Percentiles rank a stretch among this genome's conserved stretches.
phyloP scores from a whole-genome alignment of 2,113 vertebrate genomes.

The Festucalex cinctus region DNA sequence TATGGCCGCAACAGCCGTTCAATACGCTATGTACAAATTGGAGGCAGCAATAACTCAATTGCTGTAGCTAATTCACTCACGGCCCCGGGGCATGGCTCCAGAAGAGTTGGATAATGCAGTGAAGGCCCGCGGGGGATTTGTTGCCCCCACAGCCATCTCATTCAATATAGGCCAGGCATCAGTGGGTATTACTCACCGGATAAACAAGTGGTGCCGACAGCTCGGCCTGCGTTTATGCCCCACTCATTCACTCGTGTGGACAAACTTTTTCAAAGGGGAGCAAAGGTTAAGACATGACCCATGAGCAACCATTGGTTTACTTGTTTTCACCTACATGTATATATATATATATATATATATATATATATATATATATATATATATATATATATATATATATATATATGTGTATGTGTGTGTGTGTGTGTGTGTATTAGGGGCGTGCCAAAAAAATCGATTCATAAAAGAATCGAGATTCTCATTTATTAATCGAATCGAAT shows the following conservation, averaged over 20 bases:
- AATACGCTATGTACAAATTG: conserved; percentile 73
- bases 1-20: conserved; percentile 66
- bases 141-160: conserved; percentile 71
- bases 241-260: conserved; percentile 54
- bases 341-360: background rate
- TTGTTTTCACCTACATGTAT: conserved; percentile 3
- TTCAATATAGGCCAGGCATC: conserved; percentile 71
- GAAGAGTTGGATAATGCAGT: conserved; percentile 74
- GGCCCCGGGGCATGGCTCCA: conserved; percentile 65
- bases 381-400: background rate
- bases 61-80: conserved; percentile 75
- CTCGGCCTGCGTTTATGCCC: conserved; percentile 57
- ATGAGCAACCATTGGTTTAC: background rate
- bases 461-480: too few relatives aligned
- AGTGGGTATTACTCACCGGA: conserved; percentile 64
- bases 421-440: too few relatives aligned
- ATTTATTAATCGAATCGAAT: too few relatives aligned
- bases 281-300: conserved; percentile 35
- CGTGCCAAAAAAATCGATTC: too few relatives aligned
- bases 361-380: background rate
- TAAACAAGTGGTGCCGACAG: conserved; percentile 68
- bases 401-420: too few relatives aligned
- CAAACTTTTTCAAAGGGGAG: conserved; percentile 37
- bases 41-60: conserved; percentile 77
- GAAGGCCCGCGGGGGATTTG: conserved; percentile 71